phyloP scores from a whole-genome alignment of 2,113 vertebrate species.

The Origma solitaria region DNA sequence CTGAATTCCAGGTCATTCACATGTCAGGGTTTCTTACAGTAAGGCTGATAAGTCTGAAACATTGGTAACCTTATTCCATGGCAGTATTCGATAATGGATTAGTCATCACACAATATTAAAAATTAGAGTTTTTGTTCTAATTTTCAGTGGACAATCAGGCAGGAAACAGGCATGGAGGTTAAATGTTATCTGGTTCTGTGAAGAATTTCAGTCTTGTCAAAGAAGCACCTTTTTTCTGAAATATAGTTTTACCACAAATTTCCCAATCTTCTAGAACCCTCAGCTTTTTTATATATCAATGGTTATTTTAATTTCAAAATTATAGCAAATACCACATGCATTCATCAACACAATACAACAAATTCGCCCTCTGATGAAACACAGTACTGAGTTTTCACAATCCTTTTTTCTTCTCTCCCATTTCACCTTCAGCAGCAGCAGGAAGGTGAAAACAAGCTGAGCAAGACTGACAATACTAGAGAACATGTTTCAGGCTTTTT shows the following conservation, averaged over 20 bases:
- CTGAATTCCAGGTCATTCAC: background rate
- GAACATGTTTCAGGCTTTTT: background rate
- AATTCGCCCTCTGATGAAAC: background rate
- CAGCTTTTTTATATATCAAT: background rate
- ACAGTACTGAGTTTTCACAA: background rate
- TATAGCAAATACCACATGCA: accelerated
- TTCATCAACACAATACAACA: background rate
- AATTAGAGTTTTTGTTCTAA: background rate
- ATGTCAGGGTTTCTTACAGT: background rate
- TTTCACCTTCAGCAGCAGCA: background rate
- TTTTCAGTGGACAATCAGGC: background rate
- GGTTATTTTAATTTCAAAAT: background rate
- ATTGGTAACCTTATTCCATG: background rate
- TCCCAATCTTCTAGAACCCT: background rate
- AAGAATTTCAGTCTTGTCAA: background rate
- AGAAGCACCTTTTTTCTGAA: background rate
- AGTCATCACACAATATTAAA: background rate
- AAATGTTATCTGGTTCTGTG: background rate
- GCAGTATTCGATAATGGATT: background rate
- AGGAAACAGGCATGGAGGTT: background rate
- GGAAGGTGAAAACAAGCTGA: background rate
- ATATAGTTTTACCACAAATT: background rate
- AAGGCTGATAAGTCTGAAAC: background rate
- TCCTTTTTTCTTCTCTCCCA: background rate
- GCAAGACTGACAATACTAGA: background rate